Conservation (phyloP, 2,797 vertebrate species). For the Microcaecilia unicolor region DNA sequence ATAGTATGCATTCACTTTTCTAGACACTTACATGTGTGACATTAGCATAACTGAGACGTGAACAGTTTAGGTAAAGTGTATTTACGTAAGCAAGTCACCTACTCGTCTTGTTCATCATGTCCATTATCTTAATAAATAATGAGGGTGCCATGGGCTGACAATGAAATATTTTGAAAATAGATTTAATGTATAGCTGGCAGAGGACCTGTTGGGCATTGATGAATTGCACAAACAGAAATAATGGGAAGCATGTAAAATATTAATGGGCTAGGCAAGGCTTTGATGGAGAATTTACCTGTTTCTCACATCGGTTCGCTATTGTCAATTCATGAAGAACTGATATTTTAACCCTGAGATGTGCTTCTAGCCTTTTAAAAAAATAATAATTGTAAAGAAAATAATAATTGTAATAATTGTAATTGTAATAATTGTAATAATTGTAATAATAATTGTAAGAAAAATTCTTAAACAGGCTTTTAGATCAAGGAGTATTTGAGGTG, state of each 20-base stretch:
- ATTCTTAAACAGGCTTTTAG: not conserved
- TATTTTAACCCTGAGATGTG: too few species aligned
- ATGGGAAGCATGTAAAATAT: constrained; percentile 93
- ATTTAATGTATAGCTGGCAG: constrained; percentile 98
- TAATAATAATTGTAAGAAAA: rapidly evolving
- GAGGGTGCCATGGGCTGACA: constrained; percentile 97
- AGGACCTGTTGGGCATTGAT: constrained; percentile 91
- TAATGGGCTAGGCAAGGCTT: constrained; percentile 76
- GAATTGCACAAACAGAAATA: constrained; percentile 82
- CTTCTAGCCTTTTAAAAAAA: too few species aligned
- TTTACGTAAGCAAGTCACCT: constrained; percentile 78
- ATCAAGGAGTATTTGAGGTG: too few species aligned
- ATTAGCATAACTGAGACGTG: constrained; percentile 22
- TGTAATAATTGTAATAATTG: too few species aligned
- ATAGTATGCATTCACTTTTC: not conserved
- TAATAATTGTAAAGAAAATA: rapidly evolving
- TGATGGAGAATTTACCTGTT: constrained; percentile 74
- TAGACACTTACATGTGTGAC: constrained; percentile 5
- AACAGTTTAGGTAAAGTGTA: constrained; percentile 48
- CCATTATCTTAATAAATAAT: constrained; percentile 99
- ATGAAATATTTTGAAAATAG: constrained; percentile 99
- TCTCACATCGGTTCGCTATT: not conserved
- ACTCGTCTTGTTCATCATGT: constrained; percentile 78
- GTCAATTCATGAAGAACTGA: not conserved
- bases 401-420: too few species aligned